Base-by-base conservation (phyloP, 2,888 invertebrate species). In the Sarcophaga subvicina region DNA sequence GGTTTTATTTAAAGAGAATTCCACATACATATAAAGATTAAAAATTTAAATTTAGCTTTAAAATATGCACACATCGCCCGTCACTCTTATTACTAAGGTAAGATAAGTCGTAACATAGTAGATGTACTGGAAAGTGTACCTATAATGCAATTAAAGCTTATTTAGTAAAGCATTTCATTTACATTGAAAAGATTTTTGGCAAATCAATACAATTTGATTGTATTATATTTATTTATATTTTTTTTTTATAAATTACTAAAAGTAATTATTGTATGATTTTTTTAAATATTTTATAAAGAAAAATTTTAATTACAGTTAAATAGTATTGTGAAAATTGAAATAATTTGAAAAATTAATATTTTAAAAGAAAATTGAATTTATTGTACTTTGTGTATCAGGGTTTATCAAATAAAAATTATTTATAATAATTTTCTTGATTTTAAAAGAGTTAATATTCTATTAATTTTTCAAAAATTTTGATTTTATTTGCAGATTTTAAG, bases 31-130 rank as follows among this genome's bases (percentile, higher is more conserved):
- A 90, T 91, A 90, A 87, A 91, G 90, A 91, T 93, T 91, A 91
- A 90, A 94, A 94, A 93, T 94, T 94, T 95, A 95, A 95, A 94
- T 95, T 90, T 92, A 94, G 95, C 94, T 94, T 95, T 96, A 94
- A 95, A 94, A 94, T 95, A 95, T 95, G 96, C 94, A 96, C 96
- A 96, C 95, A 96, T 96, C 95, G 96, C 96, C 96, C 96, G 96
- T 96, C 96, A 94, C 95, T 96, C 95, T 96, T 95, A 94, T 94
- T 94, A 90, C 91, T 94, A 94, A 95, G 90, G 93, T 95, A 95
- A 94, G 95, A 96, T 95, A 96, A 96, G 96, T 96, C 96, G 96
- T 96, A 96, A 96, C 96, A 96, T 95, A 96, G 96, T 96, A 96
- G 95, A 94, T 93, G 94, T 96, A 96, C 95, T 95, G 96, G 96